Evolutionary conservation across 2,113 vertebrate species (phyloP), one percentile per base, ranked within the genome.

Genomic region (Sphyrna mokarran): DNA sequence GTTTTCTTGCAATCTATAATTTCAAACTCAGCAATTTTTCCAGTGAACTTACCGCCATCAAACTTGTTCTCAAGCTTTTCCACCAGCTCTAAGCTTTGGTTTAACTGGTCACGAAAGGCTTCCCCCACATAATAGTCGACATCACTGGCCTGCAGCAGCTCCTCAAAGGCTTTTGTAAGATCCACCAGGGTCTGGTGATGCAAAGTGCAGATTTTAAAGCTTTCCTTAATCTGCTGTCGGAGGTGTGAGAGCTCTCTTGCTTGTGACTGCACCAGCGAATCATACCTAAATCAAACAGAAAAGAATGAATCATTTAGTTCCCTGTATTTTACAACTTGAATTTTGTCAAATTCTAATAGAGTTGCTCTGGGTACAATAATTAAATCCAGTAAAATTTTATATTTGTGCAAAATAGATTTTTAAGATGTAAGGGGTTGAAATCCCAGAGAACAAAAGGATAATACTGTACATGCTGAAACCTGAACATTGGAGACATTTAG

Each of bases 241-340:
- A 99, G 98, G 89, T 98, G 97, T 63, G 98, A 99, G 96, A 99
- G 97, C 96, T 99, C 98, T 94, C 96, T 97, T 95, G 98, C 98
- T 96, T 98, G 98, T 0, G 98, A 98, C 96, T 98, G 98, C 96
- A 98, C 98, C 95, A 99, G 97, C 2, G 98, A 98, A 96, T 99
- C 97, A 5, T 98, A 98, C 48, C 99, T 99, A 97, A 96, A 96
- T 95, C 97, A 97, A 96, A 1, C 40, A 96, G 40, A 72, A 10
- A n/a, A 23, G 76, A 70, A n/a, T 72, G 23, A 76, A 3, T 18
- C 23, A 95, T 72, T 72, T 90, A 61, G 48, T 61, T 54, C 54
- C 13, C 10, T 61, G 33, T 29, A 29, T 89, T 22, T 43, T 58
- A 29, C 1, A 58, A 29, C 1, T 58, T 80, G 1, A n/a, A n/a